A percentile compares a stretch with the other conserved stretches of the same genome.
Conservation (phyloP, 1,140 invertebrate genomes). For the Drosophila pruinosa region DNA sequence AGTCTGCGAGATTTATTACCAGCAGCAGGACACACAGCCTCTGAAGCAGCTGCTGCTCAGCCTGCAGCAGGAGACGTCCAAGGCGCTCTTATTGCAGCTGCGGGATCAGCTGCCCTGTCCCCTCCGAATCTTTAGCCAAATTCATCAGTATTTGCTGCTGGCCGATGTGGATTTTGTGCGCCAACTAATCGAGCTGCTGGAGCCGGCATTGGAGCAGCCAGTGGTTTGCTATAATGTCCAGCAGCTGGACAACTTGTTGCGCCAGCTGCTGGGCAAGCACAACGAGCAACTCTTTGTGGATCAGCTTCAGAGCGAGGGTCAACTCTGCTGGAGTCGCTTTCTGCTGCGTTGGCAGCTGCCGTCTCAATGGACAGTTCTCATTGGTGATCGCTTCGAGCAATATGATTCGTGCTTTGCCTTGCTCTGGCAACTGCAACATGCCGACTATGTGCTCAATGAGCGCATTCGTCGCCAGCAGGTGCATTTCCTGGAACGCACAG, state of each 20-base stretch:
- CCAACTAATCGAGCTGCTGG: conserved; percentile 31
- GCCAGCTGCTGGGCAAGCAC: background rate
- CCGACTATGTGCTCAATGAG: conserved; percentile 46
- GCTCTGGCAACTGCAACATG: conserved; percentile 51
- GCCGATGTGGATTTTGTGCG: conserved; percentile 32
- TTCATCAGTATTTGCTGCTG: conserved; percentile 51
- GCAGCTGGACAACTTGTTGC: conserved; percentile 19
- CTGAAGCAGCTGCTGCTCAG: background rate
- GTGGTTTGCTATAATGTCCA: background rate
- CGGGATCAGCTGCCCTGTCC: background rate
- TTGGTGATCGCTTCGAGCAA: background rate
- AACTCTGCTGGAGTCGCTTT: conserved; percentile 45
- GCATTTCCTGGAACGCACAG: conserved; percentile 4
- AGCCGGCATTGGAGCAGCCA: conserved; percentile 28
- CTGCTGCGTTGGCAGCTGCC: conserved; percentile 22
- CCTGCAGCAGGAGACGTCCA: conserved; percentile 21
- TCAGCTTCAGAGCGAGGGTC: background rate
- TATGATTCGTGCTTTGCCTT: conserved; percentile 24
- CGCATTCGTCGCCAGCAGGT: conserved; percentile 5
- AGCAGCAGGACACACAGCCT: background rate
- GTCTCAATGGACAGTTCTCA: conserved; percentile 16
- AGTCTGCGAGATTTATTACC: background rate
- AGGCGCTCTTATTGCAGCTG: background rate
- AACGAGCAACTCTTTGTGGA: conserved; percentile 25
- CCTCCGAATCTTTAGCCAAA: conserved; percentile 2